These are phyloP conservation scores for Alligator sinensis DNA, from an alignment of 2,113 vertebrate species.

Conservation along the genomic window DNA sequence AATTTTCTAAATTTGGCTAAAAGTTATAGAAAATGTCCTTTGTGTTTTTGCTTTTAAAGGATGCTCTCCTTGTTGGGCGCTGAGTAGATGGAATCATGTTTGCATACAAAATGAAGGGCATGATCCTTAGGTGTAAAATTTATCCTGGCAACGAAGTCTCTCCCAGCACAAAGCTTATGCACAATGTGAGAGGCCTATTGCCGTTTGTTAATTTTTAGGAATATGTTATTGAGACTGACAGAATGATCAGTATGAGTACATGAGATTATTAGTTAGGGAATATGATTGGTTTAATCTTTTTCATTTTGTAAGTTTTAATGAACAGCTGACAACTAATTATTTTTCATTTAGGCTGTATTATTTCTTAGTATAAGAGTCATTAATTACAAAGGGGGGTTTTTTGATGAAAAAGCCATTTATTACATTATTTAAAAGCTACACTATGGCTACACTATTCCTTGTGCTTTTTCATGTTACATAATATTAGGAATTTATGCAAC, in stretches of 20 bases:
- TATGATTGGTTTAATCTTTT: background rate
- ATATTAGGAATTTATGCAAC: background rate
- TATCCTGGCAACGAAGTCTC: background rate
- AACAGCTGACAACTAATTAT: background rate
- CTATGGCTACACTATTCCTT: background rate
- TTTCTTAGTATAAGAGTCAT: background rate
- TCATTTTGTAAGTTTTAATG: background rate
- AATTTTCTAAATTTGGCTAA: background rate
- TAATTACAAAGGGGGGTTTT: background rate
- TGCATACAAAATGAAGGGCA: background rate
- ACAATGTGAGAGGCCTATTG: background rate
- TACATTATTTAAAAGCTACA: conserved; percentile 3
- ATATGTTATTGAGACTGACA: background rate
- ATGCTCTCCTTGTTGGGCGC: background rate
- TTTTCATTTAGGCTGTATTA: background rate
- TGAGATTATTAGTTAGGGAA: background rate
- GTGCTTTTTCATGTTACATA: background rate
- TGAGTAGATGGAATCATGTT: background rate
- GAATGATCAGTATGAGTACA: background rate
- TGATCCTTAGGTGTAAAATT: background rate
- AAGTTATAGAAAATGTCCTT: background rate
- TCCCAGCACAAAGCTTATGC: background rate
- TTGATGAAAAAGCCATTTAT: background rate
- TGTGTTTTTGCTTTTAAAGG: background rate
- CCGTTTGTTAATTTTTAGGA: background rate